These are phyloP conservation scores for Ophonus ardosiacus DNA, from an alignment of 2,888 invertebrate genomes.

Conservation along the genomic window DNA sequence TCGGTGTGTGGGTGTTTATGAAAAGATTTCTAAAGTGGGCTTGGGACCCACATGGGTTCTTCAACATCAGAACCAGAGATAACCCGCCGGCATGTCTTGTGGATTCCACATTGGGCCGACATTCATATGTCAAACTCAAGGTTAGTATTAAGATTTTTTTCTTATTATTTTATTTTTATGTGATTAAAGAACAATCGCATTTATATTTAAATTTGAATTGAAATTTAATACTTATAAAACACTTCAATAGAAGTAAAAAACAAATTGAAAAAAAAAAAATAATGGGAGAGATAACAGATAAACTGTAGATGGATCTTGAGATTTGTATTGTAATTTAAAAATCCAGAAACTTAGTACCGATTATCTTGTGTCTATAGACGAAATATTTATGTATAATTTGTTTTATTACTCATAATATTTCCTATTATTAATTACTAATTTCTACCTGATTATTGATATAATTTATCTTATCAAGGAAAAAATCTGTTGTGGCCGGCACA, in stretches of 20 bases:
- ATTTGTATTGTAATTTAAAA: conserved; percentile 27
- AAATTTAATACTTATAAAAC: neutral
- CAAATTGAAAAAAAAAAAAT: too few species aligned
- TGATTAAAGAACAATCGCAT: neutral
- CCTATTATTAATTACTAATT: neutral
- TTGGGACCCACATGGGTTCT: conserved; percentile 76
- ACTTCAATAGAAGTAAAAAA: conserved; percentile 14
- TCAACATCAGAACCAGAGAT: conserved; percentile 75
- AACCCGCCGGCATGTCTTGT: conserved; percentile 80
- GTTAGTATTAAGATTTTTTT: conserved; percentile 73
- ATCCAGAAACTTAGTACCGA: neutral
- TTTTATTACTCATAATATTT: conserved; percentile 12
- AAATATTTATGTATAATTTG: conserved; percentile 2
- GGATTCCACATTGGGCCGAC: conserved; percentile 79
- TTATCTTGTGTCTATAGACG: neutral
- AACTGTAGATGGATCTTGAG: conserved; percentile 2
- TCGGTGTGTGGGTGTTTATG: conserved; percentile 77
- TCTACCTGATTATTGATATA: neutral
- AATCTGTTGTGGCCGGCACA: too few species aligned
- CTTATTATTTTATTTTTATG: neutral
- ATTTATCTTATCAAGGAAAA: too few species aligned
- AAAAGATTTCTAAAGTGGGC: conserved; percentile 76
- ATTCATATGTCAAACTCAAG: conserved; percentile 82
- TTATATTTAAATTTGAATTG: neutral
- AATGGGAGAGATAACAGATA: conserved; percentile 13